These are phyloP conservation scores for Alectura lathami DNA, from an alignment of 2,113 vertebrate species.

Conservation along the genomic window DNA sequence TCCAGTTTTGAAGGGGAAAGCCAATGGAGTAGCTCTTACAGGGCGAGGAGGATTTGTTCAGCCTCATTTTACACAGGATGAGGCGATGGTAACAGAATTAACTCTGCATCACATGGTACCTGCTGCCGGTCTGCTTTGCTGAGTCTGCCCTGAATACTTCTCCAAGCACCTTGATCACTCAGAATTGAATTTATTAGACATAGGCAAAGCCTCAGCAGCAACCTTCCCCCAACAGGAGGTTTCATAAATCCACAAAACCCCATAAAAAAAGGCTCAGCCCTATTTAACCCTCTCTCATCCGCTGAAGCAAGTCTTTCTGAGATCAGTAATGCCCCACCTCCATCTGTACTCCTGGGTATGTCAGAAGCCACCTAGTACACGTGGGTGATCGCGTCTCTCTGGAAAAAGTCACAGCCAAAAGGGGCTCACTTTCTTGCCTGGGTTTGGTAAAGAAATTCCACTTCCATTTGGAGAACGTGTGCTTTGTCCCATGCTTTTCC, in stretches of 20 bases:
- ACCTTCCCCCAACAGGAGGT: background rate
- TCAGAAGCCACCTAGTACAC: background rate
- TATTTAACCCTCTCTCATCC: background rate
- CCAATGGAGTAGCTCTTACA: background rate
- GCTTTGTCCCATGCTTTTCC: constrained; percentile 11
- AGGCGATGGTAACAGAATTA: background rate
- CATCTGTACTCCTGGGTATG: accelerated
- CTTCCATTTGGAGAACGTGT: background rate
- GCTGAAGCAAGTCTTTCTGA: background rate
- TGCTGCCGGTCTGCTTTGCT: background rate
- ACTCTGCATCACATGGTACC: accelerated
- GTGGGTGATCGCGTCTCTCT: background rate
- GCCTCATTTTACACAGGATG: accelerated
- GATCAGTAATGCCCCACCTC: background rate
- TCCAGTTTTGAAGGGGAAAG: background rate
- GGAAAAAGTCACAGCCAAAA: background rate
- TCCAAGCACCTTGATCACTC: background rate
- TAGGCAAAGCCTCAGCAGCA: background rate
- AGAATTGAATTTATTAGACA: background rate
- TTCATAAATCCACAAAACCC: background rate
- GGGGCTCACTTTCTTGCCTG: background rate
- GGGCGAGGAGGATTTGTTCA: background rate
- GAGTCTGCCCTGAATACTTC: background rate
- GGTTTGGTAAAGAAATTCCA: background rate
- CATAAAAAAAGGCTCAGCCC: background rate